phyloP scores from a whole-genome alignment of 2,797 vertebrate genomes.

The Limnodromus scolopaceus region DNA sequence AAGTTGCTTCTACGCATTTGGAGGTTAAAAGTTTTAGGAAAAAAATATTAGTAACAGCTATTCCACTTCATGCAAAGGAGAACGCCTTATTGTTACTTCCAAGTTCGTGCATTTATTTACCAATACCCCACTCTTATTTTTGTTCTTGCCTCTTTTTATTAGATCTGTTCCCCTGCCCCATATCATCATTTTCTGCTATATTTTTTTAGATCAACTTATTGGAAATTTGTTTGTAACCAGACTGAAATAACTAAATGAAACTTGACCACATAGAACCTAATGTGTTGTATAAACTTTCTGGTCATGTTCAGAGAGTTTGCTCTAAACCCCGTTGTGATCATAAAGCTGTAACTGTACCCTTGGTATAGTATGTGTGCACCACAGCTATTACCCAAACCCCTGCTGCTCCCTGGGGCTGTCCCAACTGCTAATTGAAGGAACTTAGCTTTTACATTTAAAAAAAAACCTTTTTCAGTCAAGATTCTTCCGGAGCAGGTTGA shows the following conservation, averaged over 20 bases:
- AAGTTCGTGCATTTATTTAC: background rate
- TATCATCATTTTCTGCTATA: accelerated
- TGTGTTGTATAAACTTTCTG: background rate
- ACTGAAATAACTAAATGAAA: background rate
- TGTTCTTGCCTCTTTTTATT: background rate
- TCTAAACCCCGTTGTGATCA: accelerated
- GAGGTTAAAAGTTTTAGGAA: background rate
- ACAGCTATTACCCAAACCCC: background rate
- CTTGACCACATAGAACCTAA: background rate
- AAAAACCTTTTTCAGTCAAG: background rate
- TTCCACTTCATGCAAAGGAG: background rate
- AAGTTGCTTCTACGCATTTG: background rate
- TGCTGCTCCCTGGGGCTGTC: accelerated
- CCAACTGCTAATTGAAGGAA: background rate
- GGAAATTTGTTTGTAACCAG: background rate
- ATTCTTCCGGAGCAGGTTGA: background rate
- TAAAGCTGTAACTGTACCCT: background rate
- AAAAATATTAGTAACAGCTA: background rate
- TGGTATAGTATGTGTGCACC: accelerated
- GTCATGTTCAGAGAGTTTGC: background rate
- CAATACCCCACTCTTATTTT: background rate
- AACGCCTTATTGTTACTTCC: background rate
- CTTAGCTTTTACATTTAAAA: background rate
- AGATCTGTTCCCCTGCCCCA: background rate
- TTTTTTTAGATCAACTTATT: background rate